Evolutionary conservation across 1,140 invertebrate species (phyloP).

Genomic region (Intoshia linei): DNA sequence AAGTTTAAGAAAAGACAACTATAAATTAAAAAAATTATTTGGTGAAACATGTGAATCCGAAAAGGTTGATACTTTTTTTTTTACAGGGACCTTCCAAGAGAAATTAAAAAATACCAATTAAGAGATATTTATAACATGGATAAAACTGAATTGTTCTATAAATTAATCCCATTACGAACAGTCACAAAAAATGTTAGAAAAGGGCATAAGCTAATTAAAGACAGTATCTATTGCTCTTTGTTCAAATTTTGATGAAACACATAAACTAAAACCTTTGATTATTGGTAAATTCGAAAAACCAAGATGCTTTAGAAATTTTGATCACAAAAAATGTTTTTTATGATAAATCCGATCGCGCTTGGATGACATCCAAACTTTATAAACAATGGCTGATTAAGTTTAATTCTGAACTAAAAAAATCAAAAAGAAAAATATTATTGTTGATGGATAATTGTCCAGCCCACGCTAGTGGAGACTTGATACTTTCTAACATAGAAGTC

Average conservation of each 20-base stretch:
- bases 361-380: conserved; percentile 10
- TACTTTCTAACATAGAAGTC: too few species aligned
- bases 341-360: conserved; percentile 8
- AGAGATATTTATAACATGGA: conserved; percentile 3
- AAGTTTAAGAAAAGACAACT: conserved; percentile 9
- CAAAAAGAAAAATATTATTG: conserved; percentile 18
- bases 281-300: conserved; percentile 9
- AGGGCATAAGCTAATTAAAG: conserved; percentile 8
- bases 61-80: too few species aligned
- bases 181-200: conserved; percentile 14
- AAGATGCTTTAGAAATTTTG: conserved; percentile 6
- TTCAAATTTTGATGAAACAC: conserved; percentile 7
- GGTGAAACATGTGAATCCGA: too few species aligned
- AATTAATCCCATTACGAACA: conserved; percentile 6
- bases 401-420: conserved; percentile 4
- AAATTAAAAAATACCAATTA: conserved; percentile 7
- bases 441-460: conserved; percentile 24
- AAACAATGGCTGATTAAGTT: conserved; percentile 8
- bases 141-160: too few species aligned
- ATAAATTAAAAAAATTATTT: too few species aligned
- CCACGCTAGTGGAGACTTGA: too few species aligned
- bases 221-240: conserved; percentile 8
- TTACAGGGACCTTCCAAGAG: conserved; percentile 4
- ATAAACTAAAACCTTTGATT: conserved; percentile 8
- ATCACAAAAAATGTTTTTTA: conserved; percentile 8